A percentile compares a stretch with the other conserved stretches of the same genome.
Evolutionary conservation across 2,888 invertebrate species (phyloP).

Genomic region (Globia sparganii): DNA sequence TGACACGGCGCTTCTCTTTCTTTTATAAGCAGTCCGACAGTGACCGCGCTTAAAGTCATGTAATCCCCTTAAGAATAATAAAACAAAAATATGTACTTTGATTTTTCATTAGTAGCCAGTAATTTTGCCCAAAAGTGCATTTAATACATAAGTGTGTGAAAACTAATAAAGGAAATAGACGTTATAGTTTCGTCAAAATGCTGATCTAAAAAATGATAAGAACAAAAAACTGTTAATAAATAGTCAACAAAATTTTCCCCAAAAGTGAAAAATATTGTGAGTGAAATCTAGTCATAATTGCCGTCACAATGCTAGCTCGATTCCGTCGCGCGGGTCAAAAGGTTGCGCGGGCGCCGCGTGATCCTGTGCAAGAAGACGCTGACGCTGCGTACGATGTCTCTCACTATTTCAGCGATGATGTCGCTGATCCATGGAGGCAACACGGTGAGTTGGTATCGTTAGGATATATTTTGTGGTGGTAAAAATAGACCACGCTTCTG

Average conservation of each 20-base stretch:
- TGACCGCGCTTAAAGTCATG: too few relatives aligned
- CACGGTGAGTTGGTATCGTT: slow-evolving; percentile 69
- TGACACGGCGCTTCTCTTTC: too few relatives aligned
- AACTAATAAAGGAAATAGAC: background rate
- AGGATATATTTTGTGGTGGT: background rate
- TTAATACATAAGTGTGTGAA: background rate
- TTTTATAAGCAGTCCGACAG: too few relatives aligned
- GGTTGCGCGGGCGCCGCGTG: slow-evolving; percentile 55
- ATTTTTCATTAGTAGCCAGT: background rate
- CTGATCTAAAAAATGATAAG: background rate
- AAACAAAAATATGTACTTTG: too few relatives aligned
- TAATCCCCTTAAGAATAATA: too few relatives aligned
- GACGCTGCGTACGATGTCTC: slow-evolving; percentile 93
- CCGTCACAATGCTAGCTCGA: slow-evolving; percentile 63
- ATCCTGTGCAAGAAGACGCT: slow-evolving; percentile 68
- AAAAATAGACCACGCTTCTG: background rate
- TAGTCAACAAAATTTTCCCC: background rate
- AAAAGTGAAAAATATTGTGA: background rate
- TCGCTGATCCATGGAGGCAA: slow-evolving; percentile 88
- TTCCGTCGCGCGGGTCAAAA: slow-evolving; percentile 70
- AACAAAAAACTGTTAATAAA: background rate
- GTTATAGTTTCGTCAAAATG: background rate
- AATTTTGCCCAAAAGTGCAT: background rate
- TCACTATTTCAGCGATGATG: slow-evolving; percentile 93
- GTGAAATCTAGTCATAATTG: background rate